These are phyloP conservation scores for Clarias batrachus DNA, from an alignment of 2,113 vertebrate species.

Conservation along the genomic window DNA sequence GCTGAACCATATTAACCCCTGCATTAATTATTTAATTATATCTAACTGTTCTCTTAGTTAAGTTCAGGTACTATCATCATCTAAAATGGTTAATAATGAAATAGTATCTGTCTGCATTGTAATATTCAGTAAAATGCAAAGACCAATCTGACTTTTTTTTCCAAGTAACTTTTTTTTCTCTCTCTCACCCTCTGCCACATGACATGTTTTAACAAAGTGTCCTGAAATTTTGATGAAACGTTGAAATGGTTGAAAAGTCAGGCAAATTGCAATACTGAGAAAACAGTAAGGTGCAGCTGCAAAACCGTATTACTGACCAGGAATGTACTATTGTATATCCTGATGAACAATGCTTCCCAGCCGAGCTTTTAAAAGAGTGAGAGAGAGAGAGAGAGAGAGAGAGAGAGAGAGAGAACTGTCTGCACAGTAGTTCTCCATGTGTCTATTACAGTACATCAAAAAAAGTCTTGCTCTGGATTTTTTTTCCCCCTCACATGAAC, in stretches of 20 bases:
- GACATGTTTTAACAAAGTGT: neutral
- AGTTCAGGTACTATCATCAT: neutral
- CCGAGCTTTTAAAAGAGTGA: neutral
- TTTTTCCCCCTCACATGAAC: neutral
- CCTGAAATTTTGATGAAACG: neutral
- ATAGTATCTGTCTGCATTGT: neutral
- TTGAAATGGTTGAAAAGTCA: neutral
- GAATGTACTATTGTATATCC: neutral
- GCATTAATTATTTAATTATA: no score
- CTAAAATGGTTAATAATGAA: neutral
- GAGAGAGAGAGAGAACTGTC: neutral
- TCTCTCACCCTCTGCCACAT: neutral
- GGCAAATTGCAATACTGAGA: neutral
- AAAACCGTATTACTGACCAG: neutral
- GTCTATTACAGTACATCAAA: neutral
- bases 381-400: neutral
- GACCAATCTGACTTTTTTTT: rapidly evolving
- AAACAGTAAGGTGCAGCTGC: neutral
- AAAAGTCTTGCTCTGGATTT: neutral
- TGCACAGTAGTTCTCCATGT: neutral
- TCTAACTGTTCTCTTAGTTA: no score
- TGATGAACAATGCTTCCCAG: neutral
- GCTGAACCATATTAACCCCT: no score
- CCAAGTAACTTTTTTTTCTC: neutral
- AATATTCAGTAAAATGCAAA: neutral